Base-by-base conservation (phyloP, 1,140 invertebrate species). In the Ctenoplectra terminalis region DNA sequence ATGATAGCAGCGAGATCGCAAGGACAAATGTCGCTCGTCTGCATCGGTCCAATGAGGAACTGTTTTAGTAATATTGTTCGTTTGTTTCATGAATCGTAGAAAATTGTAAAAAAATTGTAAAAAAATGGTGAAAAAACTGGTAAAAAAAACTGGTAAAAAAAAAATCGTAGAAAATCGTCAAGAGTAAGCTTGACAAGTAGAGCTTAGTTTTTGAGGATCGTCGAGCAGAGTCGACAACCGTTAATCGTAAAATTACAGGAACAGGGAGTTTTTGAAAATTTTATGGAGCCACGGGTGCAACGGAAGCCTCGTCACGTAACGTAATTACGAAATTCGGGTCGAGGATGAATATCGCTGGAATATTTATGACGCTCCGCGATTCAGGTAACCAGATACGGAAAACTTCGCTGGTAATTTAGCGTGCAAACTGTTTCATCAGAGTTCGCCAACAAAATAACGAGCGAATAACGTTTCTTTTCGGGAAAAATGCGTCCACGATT, bases 281-380 rank as follows among this genome's bases (percentile, higher is more conserved):
- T 56, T 7, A 40, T 40, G 34, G n/a, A 23, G 69, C 69, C 15
- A 40, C n/a, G n/a, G 34, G n/a, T 37, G 48, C 9, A 2, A 9
- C 13, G 23, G 31, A n/a, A 70, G 48, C 15, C 31, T 37, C 48
- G 67, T 52, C 48, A 4, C 37, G 54, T 58, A 40, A 58, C 52
- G 20, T 73, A 46, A 73, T 73, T 73, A 60, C 37, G 70, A 60
- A 58, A 73, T 73, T 72, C 54, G 52, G 70, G 70, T 73, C 70
- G 70, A 58, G 70, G 54, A 46, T 73, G 70, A 43, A 73, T 73
- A 31, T 60, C 54, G 37, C 26, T 60, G 70, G n/a, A 20, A 73
- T 58, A 73, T 73, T 73, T 73, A 73, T 23, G 54, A 58, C 5
- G 11, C 40, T n/a, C 37, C 37, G 15, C 6, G 67, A 52, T 37